phyloP scores from a whole-genome alignment of 2,888 invertebrate genomes.

The Scaptomyza tumidula region DNA sequence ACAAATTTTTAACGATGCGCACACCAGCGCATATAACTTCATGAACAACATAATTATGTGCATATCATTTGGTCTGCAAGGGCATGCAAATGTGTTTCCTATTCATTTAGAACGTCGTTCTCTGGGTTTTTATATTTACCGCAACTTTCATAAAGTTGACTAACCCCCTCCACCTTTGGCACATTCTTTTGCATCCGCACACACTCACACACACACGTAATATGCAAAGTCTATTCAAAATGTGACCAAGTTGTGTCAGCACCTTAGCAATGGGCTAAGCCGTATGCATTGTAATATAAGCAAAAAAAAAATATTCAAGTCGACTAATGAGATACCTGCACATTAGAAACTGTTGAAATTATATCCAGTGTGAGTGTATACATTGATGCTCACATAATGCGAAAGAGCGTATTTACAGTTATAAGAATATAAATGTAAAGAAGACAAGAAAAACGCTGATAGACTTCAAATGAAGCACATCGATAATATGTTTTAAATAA shows the following conservation, averaged over 20 bases:
- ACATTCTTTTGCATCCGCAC: conserved; percentile 15
- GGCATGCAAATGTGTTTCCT: conserved; percentile 40
- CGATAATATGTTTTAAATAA: too few relatives aligned
- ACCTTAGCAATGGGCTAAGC: conserved; percentile 26
- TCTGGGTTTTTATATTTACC: background rate
- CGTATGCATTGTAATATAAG: conserved; percentile 23
- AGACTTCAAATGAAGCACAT: too few relatives aligned
- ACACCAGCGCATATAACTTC: conserved; percentile 22
- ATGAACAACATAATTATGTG: conserved; percentile 48
- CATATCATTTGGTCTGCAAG: conserved; percentile 40
- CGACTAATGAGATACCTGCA: conserved; percentile 25
- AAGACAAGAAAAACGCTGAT: too few relatives aligned
- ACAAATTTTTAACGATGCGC: background rate
- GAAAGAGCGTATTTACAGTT: too few relatives aligned
- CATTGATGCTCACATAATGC: too few relatives aligned
- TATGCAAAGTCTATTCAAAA: conserved; percentile 66
- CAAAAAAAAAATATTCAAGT: background rate
- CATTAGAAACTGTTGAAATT: too few relatives aligned
- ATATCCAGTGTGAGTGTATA: too few relatives aligned
- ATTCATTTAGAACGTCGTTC: conserved; percentile 45
- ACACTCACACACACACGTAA: conserved; percentile 15
- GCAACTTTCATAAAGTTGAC: conserved; percentile 62
- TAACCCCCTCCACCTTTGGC: conserved; percentile 63
- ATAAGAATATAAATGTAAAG: too few relatives aligned
- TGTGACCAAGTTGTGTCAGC: conserved; percentile 61